phyloP scores from a whole-genome alignment of 2,113 vertebrate genomes.

The Stigmatopora argus region DNA sequence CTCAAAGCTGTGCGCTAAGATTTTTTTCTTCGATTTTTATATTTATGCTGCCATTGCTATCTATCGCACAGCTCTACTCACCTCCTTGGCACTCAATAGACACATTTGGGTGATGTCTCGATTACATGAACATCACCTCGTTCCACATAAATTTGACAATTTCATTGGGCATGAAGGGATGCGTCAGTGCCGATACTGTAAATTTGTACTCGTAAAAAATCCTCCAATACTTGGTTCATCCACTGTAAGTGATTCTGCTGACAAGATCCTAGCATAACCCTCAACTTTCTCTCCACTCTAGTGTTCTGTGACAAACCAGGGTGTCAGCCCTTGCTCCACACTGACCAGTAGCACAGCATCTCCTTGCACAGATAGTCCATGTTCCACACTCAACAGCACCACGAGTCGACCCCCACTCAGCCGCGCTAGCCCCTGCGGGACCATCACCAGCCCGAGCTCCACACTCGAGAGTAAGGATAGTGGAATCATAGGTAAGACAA shows the following conservation, averaged over 20 bases:
- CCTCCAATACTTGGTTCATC: background rate
- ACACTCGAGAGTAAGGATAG: constrained; percentile 99
- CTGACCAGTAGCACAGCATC: constrained; percentile 94
- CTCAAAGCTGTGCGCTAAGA: constrained; percentile 4
- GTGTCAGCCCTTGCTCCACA: constrained; percentile 91
- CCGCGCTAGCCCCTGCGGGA: constrained; percentile 85
- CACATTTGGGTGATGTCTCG: background rate
- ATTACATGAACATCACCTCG: background rate
- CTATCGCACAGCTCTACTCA: background rate
- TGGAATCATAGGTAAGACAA: constrained; percentile 90
- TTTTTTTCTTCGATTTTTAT: background rate
- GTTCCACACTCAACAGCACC: constrained; percentile 93
- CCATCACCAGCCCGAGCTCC: constrained; percentile 93
- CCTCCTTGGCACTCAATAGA: background rate
- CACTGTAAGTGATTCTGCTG: background rate
- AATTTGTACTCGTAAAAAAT: background rate
- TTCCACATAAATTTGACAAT: background rate
- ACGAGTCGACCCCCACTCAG: constrained; percentile 71
- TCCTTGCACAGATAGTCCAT: constrained; percentile 90
- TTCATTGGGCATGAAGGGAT: background rate
- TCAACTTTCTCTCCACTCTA: constrained; percentile 39
- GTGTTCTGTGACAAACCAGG: constrained; percentile 77
- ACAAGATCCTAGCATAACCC: constrained; percentile 5
- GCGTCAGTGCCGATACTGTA: background rate
- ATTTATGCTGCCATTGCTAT: background rate